Evolutionary conservation across 2,113 vertebrate genomes (phyloP), one percentile per base, ranked within the genome.

Genomic region (Prionailurus viverrinus): DNA sequence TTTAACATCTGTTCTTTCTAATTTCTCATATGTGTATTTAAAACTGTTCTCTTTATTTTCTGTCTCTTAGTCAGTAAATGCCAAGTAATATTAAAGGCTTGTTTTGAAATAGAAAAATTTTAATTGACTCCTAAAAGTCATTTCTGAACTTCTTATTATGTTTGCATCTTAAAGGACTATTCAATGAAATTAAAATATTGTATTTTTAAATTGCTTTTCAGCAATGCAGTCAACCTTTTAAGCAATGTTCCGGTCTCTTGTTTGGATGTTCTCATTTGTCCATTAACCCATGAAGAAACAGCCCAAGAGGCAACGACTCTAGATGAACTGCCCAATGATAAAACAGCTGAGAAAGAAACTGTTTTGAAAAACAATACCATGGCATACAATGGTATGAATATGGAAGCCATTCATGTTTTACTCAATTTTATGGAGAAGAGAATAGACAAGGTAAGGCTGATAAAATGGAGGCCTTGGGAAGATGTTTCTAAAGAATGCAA

Each of bases 361-460:
- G 98, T 98, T 98, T 97, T 99, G 97, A 98, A 99, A 97, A 99
- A 99, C 86, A 99, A 98, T 81, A 99, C 99, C 71, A 99, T 99
- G 98, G 97, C 98, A 94, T 99, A 99, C 95, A 99, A 99, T 78
- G 99, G 99, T 58, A 99, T 99, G 99, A 99, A 99, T 98, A 99
- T 99, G 99, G 98, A 99, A 79, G 99, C 98, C 27, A 98, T 99
- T 97, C 99, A 99, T 65, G 98, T 99, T 97, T 98, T 99, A 68
- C 97, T 99, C 97, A 99, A 98, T 98, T 99, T 99, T 98, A 99
- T 99, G 99, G 99, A 99, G 98, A 99, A 99, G 98, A 99, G 99
- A 98, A 99, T 99, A 95, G 99, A 99, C 98, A 99, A 99, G 99
- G 99, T 99, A 99, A 98, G 97, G 19, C 55, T 91, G 7, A 69